Percentiles rank a stretch among this genome's conserved stretches.
Evolutionary conservation across 2,113 vertebrate species (phyloP).

Genomic region (Heteronetta atricapilla): DNA sequence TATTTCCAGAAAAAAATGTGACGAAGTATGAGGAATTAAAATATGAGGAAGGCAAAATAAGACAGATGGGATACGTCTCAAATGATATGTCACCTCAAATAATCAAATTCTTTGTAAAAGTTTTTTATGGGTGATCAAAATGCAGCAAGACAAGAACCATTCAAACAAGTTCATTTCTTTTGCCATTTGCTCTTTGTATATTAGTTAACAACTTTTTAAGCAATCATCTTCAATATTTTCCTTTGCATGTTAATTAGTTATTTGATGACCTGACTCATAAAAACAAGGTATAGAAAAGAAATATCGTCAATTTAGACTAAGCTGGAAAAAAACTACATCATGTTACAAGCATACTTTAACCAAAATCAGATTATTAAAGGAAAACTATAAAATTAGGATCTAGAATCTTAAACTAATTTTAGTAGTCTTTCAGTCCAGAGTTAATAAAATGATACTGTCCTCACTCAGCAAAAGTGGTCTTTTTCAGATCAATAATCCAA

Average conservation of each 20-base stretch:
- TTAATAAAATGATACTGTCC: background rate
- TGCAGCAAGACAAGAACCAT: background rate
- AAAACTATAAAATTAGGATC: background rate
- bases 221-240: background rate
- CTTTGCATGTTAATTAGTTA: background rate
- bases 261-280: background rate
- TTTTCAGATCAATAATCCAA: background rate
- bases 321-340: background rate
- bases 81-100: background rate
- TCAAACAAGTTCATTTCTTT: background rate
- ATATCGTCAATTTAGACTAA: background rate
- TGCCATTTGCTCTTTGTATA: background rate
- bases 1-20: background rate
- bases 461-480: background rate
- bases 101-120: background rate
- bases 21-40: background rate
- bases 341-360: background rate
- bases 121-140: background rate
- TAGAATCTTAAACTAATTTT: background rate
- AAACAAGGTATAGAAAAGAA: background rate
- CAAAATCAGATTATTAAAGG: background rate
- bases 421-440: background rate
- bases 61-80: background rate
- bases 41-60: background rate
- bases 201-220: background rate